Conservation (phyloP, 2,113 vertebrate genomes). For the Dermatemys mawii region DNA sequence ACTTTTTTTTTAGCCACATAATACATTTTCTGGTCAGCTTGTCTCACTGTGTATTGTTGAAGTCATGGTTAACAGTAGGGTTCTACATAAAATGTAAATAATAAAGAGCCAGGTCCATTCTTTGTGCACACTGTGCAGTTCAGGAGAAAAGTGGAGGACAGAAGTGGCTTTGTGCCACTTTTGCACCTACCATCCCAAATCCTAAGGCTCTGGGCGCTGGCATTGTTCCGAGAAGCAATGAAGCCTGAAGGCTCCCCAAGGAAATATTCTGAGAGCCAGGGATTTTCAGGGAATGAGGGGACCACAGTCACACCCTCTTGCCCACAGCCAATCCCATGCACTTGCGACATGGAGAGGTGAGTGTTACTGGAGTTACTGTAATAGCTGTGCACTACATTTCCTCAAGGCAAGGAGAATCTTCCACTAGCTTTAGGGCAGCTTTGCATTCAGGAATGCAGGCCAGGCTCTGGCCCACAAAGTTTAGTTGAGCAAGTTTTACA, state of each 20-base stretch:
- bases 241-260: background rate
- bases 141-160: background rate
- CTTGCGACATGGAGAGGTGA: background rate
- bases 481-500: background rate
- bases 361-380: background rate
- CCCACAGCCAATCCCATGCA: background rate
- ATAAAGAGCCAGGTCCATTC: background rate
- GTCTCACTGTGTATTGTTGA: background rate
- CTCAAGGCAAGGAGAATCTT: background rate
- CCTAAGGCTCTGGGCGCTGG: background rate
- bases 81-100: background rate
- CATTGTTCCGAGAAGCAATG: background rate
- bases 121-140: background rate
- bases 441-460: background rate
- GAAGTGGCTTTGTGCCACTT: background rate
- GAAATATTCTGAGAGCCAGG: background rate
- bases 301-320: background rate
- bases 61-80: background rate
- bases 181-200: background rate
- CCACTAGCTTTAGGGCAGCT: background rate
- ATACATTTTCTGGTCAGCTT: background rate
- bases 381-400: background rate
- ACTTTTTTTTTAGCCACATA: background rate
- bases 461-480: background rate
- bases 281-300: background rate